These are phyloP conservation scores for Coelopa frigida DNA, from an alignment of 1,140 invertebrate genomes.

Conservation along the genomic window DNA sequence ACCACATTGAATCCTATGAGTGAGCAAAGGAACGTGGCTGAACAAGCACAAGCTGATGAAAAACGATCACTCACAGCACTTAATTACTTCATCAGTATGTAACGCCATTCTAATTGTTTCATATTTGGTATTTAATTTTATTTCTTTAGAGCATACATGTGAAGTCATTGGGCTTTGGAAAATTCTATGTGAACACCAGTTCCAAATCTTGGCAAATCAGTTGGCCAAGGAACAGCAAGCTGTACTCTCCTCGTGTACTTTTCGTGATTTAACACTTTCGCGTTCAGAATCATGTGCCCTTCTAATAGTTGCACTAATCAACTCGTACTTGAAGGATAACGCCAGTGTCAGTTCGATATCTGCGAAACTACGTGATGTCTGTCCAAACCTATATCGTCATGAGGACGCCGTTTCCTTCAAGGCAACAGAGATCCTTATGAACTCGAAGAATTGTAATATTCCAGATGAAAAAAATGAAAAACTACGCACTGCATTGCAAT, in stretches of 20 bases:
- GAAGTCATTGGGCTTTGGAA: constrained; percentile 93
- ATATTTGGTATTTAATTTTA: not conserved
- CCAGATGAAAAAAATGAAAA: constrained; percentile 63
- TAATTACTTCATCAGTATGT: constrained; percentile 61
- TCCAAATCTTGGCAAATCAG: constrained; percentile 71
- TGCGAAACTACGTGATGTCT: constrained; percentile 77
- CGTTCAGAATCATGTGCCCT: constrained; percentile 74
- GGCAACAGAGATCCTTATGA: constrained; percentile 82
- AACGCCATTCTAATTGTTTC: not conserved
- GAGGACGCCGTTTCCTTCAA: constrained; percentile 94
- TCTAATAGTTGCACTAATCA: constrained; percentile 68
- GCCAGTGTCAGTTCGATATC: constrained; percentile 90
- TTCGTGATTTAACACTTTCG: constrained; percentile 74
- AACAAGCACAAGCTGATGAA: constrained; percentile 50
- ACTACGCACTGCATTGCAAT: constrained; percentile 69
- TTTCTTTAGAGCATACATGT: constrained; percentile 57
- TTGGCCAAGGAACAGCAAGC: constrained; percentile 54
- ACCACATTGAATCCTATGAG: constrained; percentile 19
- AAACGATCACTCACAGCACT: constrained; percentile 71
- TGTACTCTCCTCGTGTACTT: constrained; percentile 53
- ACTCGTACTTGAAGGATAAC: constrained; percentile 88
- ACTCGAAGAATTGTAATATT: constrained; percentile 63
- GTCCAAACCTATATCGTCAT: constrained; percentile 86
- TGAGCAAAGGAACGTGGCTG: constrained; percentile 42
- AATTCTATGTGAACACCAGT: constrained; percentile 86